Evolutionary conservation across 1,140 invertebrate genomes (phyloP), one percentile per base, ranked within the genome.

Genomic region (Chelonus insularis): DNA sequence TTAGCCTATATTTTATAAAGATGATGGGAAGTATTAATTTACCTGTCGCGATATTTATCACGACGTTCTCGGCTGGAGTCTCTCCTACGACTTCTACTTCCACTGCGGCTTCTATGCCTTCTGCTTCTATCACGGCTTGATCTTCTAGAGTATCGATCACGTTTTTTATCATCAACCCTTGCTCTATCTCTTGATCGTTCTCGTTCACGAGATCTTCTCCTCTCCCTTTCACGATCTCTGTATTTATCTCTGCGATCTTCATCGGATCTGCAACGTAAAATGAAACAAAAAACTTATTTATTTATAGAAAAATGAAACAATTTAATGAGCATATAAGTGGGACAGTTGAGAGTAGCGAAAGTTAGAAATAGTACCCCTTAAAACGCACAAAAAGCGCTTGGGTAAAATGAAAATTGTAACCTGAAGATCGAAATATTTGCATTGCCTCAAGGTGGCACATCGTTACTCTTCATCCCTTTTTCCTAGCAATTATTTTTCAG

Each of bases 1-100:
- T n/a, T n/a, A n/a, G n/a, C n/a, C n/a, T n/a, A n/a, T n/a, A n/a
- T n/a, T n/a, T n/a, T n/a, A n/a, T n/a, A n/a, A n/a, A n/a, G n/a
- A n/a, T n/a, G n/a, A n/a, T n/a, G n/a, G n/a, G n/a, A n/a, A n/a
- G n/a, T n/a, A n/a, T n/a, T n/a, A 14, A 43, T 34, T 54, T 70
- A 81, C 78, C 70, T 74, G 14, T 79, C 77, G 37, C 73, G 70
- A 60, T 80, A 62, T 25, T 74, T 75, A 57, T 81, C 78, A 64
- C 68, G 50, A 59, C 64, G 71, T 21, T 81, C 78, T 51, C 63
- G 74, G 55, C 76, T 80, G 41, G 68, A 63, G 16, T 79, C 74
- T 60, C 74, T 75, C 12, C 79, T 78, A 55, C 77, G 69, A 71
- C 76, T 78, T 37, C 74, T 76, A 23, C 47, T 50, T 11, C 34